A percentile compares a stretch with the other conserved stretches of the same genome.
These are phyloP conservation scores for Scaptomyza cyrtandrae DNA, from an alignment of 2,888 invertebrate species.

Conservation along the genomic window DNA sequence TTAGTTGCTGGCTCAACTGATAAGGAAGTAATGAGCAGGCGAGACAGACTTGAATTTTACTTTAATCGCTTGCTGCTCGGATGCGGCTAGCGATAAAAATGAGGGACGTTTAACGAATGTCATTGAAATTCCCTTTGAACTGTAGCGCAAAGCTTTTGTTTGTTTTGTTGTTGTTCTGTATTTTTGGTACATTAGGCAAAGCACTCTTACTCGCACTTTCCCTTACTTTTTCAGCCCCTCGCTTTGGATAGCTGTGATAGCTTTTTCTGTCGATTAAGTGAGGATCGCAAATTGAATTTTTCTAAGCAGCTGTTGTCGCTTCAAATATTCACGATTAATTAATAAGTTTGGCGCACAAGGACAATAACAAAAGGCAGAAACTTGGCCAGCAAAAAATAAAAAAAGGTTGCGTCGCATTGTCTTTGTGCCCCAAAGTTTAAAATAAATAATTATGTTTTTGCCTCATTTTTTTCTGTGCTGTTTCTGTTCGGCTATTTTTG, in stretches of 20 bases:
- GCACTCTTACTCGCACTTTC: neutral
- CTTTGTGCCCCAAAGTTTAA: conserved; percentile 48
- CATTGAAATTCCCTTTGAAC: conserved; percentile 76
- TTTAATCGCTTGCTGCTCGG: conserved; percentile 60
- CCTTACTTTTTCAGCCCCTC: neutral
- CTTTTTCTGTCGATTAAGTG: conserved; percentile 19
- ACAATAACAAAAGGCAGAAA: conserved; percentile 29
- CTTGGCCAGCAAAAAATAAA: conserved; percentile 2
- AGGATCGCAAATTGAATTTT: conserved; percentile 71
- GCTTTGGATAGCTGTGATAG: neutral
- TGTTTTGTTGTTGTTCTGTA: conserved; percentile 32
- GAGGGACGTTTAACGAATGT: conserved; percentile 62
- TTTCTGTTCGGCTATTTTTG: conserved; percentile 16
- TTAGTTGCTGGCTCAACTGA: conserved; percentile 54
- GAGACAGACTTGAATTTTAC: conserved; percentile 49
- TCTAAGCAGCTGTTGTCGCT: conserved; percentile 45
- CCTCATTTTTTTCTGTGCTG: conserved; percentile 24
- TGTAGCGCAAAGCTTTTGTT: conserved; percentile 50
- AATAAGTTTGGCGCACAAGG: conserved; percentile 58
- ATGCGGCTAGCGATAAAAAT: conserved; percentile 51
- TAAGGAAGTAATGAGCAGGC: conserved; percentile 48
- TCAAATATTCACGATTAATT: conserved; percentile 56
- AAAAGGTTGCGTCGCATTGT: conserved; percentile 52
- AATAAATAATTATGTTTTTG: conserved; percentile 34
- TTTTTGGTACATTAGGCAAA: conserved; percentile 63